phyloP scores from a whole-genome alignment of 2,888 invertebrate genomes.

The Sarcophaga variegata region DNA sequence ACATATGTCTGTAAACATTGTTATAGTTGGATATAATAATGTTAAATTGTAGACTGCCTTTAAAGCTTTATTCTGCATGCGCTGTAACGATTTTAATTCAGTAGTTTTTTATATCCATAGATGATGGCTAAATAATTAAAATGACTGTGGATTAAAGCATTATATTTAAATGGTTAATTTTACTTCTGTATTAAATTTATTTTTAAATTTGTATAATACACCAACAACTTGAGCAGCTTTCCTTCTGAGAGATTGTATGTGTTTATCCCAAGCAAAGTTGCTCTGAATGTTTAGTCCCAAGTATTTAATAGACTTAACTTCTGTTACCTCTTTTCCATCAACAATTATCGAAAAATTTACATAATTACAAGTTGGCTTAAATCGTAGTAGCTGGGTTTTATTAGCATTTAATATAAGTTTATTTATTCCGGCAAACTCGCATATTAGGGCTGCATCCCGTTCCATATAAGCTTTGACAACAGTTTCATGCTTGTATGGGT shows the following conservation, averaged over 20 bases:
- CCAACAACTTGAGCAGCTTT: background rate
- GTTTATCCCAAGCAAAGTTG: constrained; percentile 3
- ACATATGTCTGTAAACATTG: background rate
- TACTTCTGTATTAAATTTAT: no score
- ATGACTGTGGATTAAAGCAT: background rate
- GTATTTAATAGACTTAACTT: no score
- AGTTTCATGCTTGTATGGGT: no score
- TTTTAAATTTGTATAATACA: background rate
- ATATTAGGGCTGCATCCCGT: no score
- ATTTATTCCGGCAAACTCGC: no score
- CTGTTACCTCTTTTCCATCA: no score
- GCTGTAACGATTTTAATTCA: constrained; percentile 1
- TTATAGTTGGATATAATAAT: background rate
- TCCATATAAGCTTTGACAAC: no score
- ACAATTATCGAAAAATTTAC: no score
- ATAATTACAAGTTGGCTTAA: no score
- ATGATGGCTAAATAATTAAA: constrained; percentile 1
- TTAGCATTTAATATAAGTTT: no score
- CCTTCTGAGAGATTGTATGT: background rate
- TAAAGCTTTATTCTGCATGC: constrained; percentile 11
- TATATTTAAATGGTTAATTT: no score
- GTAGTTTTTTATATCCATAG: constrained; percentile 1
- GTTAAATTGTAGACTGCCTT: background rate
- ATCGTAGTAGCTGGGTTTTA: no score
- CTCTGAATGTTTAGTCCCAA: background rate